Evolutionary conservation across 2,797 vertebrate species (phyloP), one percentile per base, ranked within the genome.

Genomic region (Typhlichthys eigenmanni): DNA sequence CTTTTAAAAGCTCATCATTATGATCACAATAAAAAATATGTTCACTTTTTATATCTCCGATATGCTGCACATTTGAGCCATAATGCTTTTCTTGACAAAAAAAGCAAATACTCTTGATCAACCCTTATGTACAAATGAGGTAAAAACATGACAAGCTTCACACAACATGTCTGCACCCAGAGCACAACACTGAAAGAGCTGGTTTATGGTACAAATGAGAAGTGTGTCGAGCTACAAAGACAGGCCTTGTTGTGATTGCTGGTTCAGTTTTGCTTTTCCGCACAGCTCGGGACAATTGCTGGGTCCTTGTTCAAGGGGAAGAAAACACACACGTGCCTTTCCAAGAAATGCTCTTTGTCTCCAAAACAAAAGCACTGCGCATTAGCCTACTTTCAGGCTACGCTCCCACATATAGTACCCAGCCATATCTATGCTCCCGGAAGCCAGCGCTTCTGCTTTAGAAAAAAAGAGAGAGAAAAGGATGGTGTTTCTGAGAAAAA

Each of bases 81-180:
- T 32, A 68, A 62, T 78, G 75, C 75, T 69, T 84, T 72, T 78
- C 76, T 78, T 49, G 55, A 85, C 74, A 71, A 48, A 54, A 54
- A 54, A 24, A 19, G 13, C 13, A 60, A 63, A 79, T 77, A 71
- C 60, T 64, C 64, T 71, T 72, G 51, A 75, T 71, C 76, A 13
- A 66, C 81, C 47, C 66, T 71, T 89, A 90, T 92, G 88, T 92
- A 92, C 91, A 93, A 88, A 92, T 87, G 83, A 92, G 87, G 91
- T 93, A 91, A 91, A 92, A 91, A 88, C 86, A 87, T 85, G 76
- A 80, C 17, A 29, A 54, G 4, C 29, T 54, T 84, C 85, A 86
- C 84, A 87, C 83, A 67, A 89, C 82, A 89, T 89, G 83, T 86
- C 81, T 83, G 88, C 88, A 92, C 82, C 85, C 83, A 59, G 77